phyloP scores from a whole-genome alignment of 1,140 invertebrate genomes.

The Caenorhabditis latens region DNA sequence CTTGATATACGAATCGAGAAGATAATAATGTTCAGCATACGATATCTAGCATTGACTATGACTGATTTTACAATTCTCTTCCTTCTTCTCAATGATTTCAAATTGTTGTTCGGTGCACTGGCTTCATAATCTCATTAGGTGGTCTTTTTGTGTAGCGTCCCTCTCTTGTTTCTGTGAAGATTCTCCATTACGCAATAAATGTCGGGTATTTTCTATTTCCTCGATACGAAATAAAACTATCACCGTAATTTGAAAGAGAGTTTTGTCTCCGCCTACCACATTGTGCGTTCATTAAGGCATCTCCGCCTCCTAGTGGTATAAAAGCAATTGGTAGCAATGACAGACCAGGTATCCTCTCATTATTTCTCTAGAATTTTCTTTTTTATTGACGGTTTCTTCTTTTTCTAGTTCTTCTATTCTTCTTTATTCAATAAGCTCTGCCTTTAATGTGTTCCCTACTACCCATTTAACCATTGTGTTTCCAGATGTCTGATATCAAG shows the following conservation, averaged over 20 bases:
- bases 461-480: neutral
- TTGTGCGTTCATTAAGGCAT: conserved; percentile 8
- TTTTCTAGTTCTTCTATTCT: neutral
- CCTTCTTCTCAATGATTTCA: neutral
- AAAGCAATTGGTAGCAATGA: conserved; percentile 1
- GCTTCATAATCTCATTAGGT: conserved; percentile 12
- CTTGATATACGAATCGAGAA: too few relatives aligned
- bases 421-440: neutral
- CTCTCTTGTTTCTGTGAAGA: neutral
- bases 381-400: neutral
- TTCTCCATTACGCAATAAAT: conserved; percentile 2
- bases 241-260: neutral
- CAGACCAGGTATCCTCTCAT: neutral
- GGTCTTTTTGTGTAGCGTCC: neutral
- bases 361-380: neutral
- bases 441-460: too few relatives aligned
- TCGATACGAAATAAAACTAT: conserved; percentile 27
- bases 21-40: too few relatives aligned
- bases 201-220: conserved; percentile 23
- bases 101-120: conserved; percentile 1
- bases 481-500: conserved; percentile 57
- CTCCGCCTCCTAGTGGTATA: neutral
- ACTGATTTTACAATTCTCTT: neutral
- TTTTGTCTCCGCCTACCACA: conserved; percentile 3
- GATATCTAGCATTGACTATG: too few relatives aligned